These are phyloP conservation scores for Drosophila ficusphila DNA, from an alignment of 1,140 invertebrate species.

Conservation along the genomic window DNA sequence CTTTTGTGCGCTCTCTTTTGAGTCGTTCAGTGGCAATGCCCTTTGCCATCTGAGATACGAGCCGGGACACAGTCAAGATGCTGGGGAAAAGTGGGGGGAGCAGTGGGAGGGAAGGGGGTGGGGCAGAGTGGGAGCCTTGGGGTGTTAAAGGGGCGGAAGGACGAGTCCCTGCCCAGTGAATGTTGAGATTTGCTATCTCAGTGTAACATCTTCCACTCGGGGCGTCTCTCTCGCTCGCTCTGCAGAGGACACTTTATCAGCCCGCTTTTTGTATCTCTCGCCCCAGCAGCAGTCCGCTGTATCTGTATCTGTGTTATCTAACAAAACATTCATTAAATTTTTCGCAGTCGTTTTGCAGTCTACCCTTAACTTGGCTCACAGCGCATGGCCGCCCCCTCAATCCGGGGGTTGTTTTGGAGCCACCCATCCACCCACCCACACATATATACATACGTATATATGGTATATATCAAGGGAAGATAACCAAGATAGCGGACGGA, in stretches of 20 bases:
- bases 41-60: conserved; percentile 77
- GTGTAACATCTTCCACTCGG: conserved; percentile 76
- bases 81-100: neutral
- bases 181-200: conserved; percentile 69
- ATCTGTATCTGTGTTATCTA: conserved; percentile 65
- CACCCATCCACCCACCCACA: conserved; percentile 30
- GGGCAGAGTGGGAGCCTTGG: neutral
- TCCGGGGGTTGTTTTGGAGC: conserved; percentile 75
- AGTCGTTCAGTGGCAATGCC: conserved; percentile 72
- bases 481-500: conserved; percentile 76
- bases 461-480: conserved; percentile 55
- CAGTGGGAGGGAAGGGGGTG: neutral
- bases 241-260: conserved; percentile 22
- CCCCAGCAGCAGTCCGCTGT: conserved; percentile 21
- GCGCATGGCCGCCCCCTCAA: conserved; percentile 45
- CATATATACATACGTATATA: conserved; percentile 5
- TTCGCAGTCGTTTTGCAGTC: conserved; percentile 46
- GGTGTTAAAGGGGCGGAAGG: neutral
- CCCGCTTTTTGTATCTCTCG: conserved; percentile 18
- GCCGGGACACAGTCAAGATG: conserved; percentile 23
- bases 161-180: conserved; percentile 27
- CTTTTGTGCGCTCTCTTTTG: conserved; percentile 67
- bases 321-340: conserved; percentile 83
- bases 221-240: conserved; percentile 19
- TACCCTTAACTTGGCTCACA: conserved; percentile 56